These are phyloP conservation scores for Xenopus petersii DNA, from an alignment of 2,797 vertebrate species.

Conservation along the genomic window DNA sequence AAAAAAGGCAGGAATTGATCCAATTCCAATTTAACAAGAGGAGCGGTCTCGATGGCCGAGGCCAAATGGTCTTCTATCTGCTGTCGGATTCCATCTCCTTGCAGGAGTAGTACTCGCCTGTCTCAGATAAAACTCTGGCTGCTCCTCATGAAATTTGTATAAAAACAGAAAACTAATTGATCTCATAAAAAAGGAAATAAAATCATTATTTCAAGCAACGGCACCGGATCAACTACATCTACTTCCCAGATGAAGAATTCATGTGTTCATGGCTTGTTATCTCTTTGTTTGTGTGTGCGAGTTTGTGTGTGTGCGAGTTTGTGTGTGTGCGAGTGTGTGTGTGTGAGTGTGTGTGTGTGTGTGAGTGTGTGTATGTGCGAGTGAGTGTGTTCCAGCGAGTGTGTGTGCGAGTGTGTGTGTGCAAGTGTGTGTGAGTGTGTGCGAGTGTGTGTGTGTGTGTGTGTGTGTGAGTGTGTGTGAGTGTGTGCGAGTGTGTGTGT, in stretches of 20 bases:
- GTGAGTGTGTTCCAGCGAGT: no score
- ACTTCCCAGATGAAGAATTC: constrained; percentile 8
- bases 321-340: no score
- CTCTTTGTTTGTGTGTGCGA: neutral
- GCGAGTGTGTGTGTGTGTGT: no score
- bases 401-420: no score
- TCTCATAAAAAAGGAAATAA: constrained; percentile 22
- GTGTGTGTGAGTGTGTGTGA: no score
- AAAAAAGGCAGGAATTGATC: no score
- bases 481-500: no score
- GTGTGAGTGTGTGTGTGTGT: no score
- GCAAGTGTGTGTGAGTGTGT: no score
- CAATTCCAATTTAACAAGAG: neutral
- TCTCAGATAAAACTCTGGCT: neutral
- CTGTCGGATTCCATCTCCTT: neutral
- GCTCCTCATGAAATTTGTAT: constrained; percentile 6
- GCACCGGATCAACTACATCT: constrained; percentile 13
- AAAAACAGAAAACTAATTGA: constrained; percentile 26
- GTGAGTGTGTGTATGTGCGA: no score
- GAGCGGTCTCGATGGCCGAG: neutral
- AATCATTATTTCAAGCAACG: constrained; percentile 27
- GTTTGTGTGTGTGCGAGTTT: no score
- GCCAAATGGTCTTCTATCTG: neutral
- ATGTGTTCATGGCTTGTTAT: neutral
- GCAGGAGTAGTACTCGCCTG: neutral